Percentiles rank a stretch among this genome's conserved stretches.
phyloP scores from a whole-genome alignment of 2,888 invertebrate genomes.

The Coleophora flavipennella region DNA sequence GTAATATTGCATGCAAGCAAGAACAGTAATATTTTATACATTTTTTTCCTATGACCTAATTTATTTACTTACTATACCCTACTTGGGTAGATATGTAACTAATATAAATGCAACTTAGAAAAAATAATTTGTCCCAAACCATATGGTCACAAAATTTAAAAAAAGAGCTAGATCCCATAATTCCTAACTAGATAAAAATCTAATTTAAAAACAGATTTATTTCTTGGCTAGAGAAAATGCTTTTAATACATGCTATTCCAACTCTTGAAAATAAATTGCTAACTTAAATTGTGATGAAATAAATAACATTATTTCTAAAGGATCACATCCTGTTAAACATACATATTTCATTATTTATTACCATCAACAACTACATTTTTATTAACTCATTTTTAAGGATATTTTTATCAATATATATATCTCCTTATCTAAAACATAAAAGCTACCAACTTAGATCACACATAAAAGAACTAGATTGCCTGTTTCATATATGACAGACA shows the following conservation, averaged over 20 bases:
- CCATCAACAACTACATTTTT: conserved; percentile 16
- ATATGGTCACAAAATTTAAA: background rate
- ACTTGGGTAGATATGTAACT: background rate
- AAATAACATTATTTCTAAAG: conserved; percentile 1
- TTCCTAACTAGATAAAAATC: too few species aligned
- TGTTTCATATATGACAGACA: too few species aligned
- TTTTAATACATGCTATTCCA: background rate
- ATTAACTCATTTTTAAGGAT: conserved; percentile 4
- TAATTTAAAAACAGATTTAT: too few species aligned
- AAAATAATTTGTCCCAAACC: background rate
- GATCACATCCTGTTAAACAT: conserved; percentile 4
- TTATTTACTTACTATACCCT: background rate
- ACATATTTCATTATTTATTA: conserved; percentile 9
- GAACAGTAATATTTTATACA: too few species aligned
- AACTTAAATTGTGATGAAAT: background rate
- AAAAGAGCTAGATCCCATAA: too few species aligned
- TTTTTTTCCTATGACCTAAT: too few species aligned
- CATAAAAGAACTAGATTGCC: too few species aligned
- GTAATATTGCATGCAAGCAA: too few species aligned
- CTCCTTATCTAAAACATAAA: too few species aligned
- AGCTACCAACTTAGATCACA: too few species aligned
- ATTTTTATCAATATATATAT: background rate
- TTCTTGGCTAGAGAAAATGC: too few species aligned
- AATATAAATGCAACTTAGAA: conserved; percentile 15
- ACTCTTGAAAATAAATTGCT: background rate